Conservation (phyloP, 2,797 vertebrate species). For the Arnoldichthys spilopterus region DNA sequence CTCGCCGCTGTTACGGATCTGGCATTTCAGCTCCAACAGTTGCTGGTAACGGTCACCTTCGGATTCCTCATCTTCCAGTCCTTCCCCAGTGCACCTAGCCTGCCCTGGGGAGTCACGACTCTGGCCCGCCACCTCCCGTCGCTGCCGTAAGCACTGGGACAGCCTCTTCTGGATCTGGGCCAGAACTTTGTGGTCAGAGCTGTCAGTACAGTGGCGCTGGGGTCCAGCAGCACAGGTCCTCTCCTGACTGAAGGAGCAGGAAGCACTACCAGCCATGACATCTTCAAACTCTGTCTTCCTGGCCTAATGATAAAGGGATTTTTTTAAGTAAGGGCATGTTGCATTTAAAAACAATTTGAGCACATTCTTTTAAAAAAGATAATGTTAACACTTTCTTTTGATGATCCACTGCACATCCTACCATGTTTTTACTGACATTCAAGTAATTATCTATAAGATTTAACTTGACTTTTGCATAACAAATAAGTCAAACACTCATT, state of each 20-base stretch:
- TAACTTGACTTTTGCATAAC: neutral
- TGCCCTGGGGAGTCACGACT: slow-evolving; percentile 72
- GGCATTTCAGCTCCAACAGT: slow-evolving; percentile 93
- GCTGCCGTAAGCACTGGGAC: slow-evolving; percentile 78
- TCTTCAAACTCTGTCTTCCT: slow-evolving; percentile 88
- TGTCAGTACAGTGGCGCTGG: slow-evolving; percentile 80
- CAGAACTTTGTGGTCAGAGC: slow-evolving; percentile 86
- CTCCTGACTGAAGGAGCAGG: slow-evolving; percentile 88
- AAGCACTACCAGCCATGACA: slow-evolving; percentile 83
- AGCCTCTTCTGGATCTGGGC: slow-evolving; percentile 80
- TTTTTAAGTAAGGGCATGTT: neutral
- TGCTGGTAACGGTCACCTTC: slow-evolving; percentile 91
- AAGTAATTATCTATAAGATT: neutral
- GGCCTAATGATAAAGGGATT: slow-evolving; percentile 64
- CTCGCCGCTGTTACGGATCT: slow-evolving; percentile 90
- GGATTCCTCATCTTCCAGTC: slow-evolving; percentile 74
- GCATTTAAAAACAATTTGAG: too few species aligned
- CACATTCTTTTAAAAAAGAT: neutral
- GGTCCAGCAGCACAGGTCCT: slow-evolving; percentile 69
- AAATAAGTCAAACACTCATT: neutral
- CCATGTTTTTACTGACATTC: neutral
- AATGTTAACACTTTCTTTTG: neutral
- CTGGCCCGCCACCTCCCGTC: slow-evolving; percentile 63
- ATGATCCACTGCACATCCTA: neutral
- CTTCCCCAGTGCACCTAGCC: slow-evolving; percentile 72